phyloP scores from a whole-genome alignment of 2,888 invertebrate genomes.

The Gryllus longicercus region DNA sequence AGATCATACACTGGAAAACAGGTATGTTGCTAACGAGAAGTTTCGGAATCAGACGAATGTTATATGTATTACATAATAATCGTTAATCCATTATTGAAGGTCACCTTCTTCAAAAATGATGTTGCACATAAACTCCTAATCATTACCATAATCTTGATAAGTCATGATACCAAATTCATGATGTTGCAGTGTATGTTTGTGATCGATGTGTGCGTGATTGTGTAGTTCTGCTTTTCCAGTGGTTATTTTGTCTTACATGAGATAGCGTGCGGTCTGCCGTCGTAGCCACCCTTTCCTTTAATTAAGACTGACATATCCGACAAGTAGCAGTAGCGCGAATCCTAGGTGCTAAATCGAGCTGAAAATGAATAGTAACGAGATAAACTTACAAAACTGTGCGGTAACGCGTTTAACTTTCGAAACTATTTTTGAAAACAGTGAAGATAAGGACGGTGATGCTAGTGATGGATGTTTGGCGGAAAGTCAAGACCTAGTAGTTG shows the following conservation, averaged over 20 bases:
- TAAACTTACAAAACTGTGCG: conserved; percentile 1
- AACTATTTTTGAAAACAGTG: conserved; percentile 33
- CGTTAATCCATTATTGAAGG: conserved; percentile 21
- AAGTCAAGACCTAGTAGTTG: conserved; percentile 42
- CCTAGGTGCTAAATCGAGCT: background rate
- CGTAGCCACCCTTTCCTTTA: conserved; percentile 17
- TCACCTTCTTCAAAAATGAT: conserved; percentile 25
- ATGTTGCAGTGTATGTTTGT: background rate
- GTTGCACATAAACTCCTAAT: conserved; percentile 3
- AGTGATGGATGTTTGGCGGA: conserved; percentile 34
- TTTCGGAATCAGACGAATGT: background rate
- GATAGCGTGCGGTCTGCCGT: background rate
- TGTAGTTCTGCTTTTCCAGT: conserved; percentile 1
- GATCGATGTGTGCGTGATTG: background rate
- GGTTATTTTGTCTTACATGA: background rate
- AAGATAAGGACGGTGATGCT: conserved; percentile 38
- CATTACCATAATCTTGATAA: background rate
- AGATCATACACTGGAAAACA: conserved; percentile 60
- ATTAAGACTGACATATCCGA: conserved; percentile 17
- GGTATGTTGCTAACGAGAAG: conserved; percentile 49
- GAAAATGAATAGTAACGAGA: conserved; percentile 10
- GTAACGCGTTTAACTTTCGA: conserved; percentile 11
- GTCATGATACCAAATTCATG: background rate
- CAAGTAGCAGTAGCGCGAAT: conserved; percentile 2
- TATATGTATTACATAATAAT: background rate